Conservation (phyloP, 1,140 invertebrate genomes). For the Listronotus bonariensis region DNA sequence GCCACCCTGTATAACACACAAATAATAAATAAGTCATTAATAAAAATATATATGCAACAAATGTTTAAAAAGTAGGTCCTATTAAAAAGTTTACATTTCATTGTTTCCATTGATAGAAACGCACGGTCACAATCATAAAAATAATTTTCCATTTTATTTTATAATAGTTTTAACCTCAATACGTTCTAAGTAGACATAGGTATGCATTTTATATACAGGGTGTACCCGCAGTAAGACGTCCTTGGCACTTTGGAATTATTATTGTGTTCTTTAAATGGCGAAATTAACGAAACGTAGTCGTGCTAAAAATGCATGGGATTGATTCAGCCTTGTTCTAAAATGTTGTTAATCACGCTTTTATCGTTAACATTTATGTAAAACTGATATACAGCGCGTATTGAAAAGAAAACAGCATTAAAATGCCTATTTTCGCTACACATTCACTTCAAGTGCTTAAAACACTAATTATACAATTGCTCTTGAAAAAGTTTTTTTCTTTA, state of each 20-base stretch:
- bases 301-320: neutral
- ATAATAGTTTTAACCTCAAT: slow-evolving; percentile 11
- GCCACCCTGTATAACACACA: too few relatives aligned
- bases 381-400: neutral
- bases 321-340: slow-evolving; percentile 1
- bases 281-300: neutral
- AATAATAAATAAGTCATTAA: too few relatives aligned
- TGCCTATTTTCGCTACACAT: too few relatives aligned
- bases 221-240: neutral
- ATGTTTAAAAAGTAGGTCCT: too few relatives aligned
- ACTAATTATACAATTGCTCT: too few relatives aligned
- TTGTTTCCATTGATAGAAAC: neutral
- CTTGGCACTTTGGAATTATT: slow-evolving; percentile 2
- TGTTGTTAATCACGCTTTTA: neutral
- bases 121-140: slow-evolving; percentile 1
- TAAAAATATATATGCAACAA: too few relatives aligned
- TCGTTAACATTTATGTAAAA: neutral
- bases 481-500: too few relatives aligned
- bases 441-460: too few relatives aligned
- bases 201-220: slow-evolving; percentile 11
- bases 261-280: neutral
- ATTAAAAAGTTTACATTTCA: neutral
- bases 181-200: slow-evolving; percentile 7
- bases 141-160: slow-evolving; percentile 3
- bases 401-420: too few relatives aligned